phyloP scores from a whole-genome alignment of 2,888 invertebrate genomes.

The Stenodema calcarata region DNA sequence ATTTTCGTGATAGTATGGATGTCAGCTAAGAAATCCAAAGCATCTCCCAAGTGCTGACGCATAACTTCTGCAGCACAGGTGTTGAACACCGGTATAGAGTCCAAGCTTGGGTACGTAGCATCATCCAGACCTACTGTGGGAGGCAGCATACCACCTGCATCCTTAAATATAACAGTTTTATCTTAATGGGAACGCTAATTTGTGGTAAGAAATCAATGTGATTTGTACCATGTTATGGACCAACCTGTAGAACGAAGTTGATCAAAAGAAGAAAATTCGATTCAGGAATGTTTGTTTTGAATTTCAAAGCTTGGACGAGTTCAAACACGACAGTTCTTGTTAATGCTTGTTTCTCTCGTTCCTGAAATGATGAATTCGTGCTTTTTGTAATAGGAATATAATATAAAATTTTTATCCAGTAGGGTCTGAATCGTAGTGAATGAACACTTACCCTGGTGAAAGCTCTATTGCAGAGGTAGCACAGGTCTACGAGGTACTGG shows the following conservation, averaged over 20 bases:
- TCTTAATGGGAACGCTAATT: not conserved
- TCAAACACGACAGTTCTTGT: conserved; percentile 93
- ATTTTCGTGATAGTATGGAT: conserved; percentile 95
- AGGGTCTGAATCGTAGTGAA: not conserved
- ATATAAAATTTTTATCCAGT: not conserved
- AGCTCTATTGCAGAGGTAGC: conserved; percentile 86
- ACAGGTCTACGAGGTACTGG: conserved; percentile 82
- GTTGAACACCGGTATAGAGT: conserved; percentile 66
- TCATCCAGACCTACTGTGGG: conserved; percentile 74
- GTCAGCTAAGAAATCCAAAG: conserved; percentile 93
- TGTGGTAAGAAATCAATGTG: not conserved
- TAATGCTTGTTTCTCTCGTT: conserved; percentile 91
- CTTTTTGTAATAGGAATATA: not conserved
- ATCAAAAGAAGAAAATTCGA: conserved; percentile 91
- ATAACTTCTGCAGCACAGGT: conserved; percentile 95
- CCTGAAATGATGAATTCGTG: conserved; percentile 64
- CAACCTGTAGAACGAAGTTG: conserved; percentile 81
- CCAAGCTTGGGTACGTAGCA: conserved; percentile 62
- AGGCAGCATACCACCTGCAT: conserved; percentile 87
- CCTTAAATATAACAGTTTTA: conserved; percentile 63
- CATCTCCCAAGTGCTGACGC: conserved; percentile 88
- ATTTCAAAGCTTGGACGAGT: conserved; percentile 92
- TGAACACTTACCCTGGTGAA: conserved; percentile 73
- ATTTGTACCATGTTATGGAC: not conserved
- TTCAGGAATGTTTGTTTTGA: conserved; percentile 93